Evolutionary conservation across 2,797 vertebrate species (phyloP), one percentile per base, ranked within the genome.

Genomic region (Sebastes hubbsi): DNA sequence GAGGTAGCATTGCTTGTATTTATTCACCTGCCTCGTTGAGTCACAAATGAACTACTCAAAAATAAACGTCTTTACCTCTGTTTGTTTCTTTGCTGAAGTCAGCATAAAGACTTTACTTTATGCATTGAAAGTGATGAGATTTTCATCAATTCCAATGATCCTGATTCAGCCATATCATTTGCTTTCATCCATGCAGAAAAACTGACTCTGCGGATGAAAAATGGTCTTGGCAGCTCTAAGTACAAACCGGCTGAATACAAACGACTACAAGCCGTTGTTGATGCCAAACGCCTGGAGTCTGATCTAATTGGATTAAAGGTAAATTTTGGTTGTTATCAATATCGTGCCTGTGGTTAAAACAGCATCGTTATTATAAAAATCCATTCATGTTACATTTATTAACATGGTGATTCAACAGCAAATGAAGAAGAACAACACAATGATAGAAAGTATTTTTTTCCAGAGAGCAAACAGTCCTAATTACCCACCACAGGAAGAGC

Each of bases 241-340:
- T 97, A 96, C 86, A 98, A 96, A 89, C 95, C 95, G 18, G 87
- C 93, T 78, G 95, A 98, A 86, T 98, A 97, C 84, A 83, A 96
- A 77, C 93, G 93, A 73, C 90, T 99, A 2, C 91, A 87, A 71
- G 95, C 96, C 36, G 91, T 97, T 87, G 83, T 97, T 80, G 92
- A 96, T 65, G 95, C 91, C 73, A 97, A 96, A 87, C 97, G 96
- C 81, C 90, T 89, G 81, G 89, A 95, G 60, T 96, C 95, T 83
- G 92, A 94, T 86, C 82, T 94, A 81, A 95, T 95, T 84, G 94
- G 96, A 38, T 87, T 95, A 90, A 97, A 98, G 97, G 98, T 99
- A 96, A 79, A 88, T 66, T 64, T 65, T 75, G 24, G 11, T 85
- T 22, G 22, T 68, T 62, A 76, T 81, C 38, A 68, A 42, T 71